These are phyloP conservation scores for Mythimna impura DNA, from an alignment of 2,888 invertebrate species.

Conservation along the genomic window DNA sequence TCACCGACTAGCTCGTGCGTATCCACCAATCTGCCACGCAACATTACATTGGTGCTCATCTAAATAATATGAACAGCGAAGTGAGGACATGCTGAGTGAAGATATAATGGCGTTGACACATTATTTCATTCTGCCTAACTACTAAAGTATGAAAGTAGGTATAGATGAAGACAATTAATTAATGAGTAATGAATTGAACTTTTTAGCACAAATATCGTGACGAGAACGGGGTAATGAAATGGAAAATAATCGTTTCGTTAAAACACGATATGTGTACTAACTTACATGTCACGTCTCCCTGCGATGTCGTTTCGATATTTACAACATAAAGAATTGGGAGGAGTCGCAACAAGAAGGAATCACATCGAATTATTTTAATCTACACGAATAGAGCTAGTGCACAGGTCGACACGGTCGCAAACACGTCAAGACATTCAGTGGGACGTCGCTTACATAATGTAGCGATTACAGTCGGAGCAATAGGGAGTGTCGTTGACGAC, in stretches of 20 bases:
- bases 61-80: conserved; percentile 73
- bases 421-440: conserved; percentile 87
- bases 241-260: conserved; percentile 41
- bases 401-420: conserved; percentile 90
- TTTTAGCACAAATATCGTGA: conserved; percentile 72
- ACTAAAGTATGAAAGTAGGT: conserved; percentile 67
- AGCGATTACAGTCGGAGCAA: conserved; percentile 96
- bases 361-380: conserved; percentile 76
- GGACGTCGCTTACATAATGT: conserved; percentile 95
- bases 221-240: conserved; percentile 43
- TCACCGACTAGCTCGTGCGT: conserved; percentile 79
- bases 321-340: conserved; percentile 60
- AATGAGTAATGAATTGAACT: conserved; percentile 69
- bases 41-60: conserved; percentile 74
- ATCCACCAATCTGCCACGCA: conserved; percentile 76
- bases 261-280: conserved; percentile 67
- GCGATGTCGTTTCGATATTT: conserved; percentile 56
- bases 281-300: conserved; percentile 68
- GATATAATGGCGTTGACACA: conserved; percentile 67
- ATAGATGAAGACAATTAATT: conserved; percentile 74
- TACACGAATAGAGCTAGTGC: conserved; percentile 81
- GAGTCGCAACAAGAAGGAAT: conserved; percentile 72
- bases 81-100: conserved; percentile 82
- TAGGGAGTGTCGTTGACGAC: conserved; percentile 91
- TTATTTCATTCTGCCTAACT: conserved; percentile 73